Evolutionary conservation across 2,797 vertebrate genomes (phyloP).

Genomic region (Myiotriccus ornatus): DNA sequence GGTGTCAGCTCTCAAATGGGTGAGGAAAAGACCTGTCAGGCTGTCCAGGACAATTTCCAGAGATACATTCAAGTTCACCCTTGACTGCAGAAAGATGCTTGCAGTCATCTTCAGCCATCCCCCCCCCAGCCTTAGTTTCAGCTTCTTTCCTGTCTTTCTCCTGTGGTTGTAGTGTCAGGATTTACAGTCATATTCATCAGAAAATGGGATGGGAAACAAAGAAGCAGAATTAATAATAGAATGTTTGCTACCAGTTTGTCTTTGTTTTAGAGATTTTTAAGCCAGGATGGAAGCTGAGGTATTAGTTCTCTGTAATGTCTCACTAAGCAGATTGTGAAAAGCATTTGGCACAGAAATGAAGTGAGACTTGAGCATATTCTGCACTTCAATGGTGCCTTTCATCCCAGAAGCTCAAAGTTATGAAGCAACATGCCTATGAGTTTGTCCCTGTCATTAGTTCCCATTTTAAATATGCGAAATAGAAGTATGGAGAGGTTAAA

Average conservation of each 20-base stretch:
- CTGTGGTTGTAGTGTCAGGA: background rate
- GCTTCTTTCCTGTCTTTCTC: background rate
- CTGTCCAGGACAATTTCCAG: background rate
- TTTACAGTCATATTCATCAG: background rate
- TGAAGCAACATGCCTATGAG: background rate
- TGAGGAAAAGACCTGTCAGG: background rate
- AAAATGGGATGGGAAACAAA: background rate
- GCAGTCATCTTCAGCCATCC: background rate
- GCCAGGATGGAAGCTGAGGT: background rate
- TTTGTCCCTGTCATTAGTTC: slow-evolving; percentile 11
- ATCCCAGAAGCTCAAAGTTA: slow-evolving; percentile 39
- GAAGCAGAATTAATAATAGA: background rate
- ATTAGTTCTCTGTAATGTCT: slow-evolving; percentile 5
- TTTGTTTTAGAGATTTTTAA: background rate
- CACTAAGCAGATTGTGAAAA: background rate
- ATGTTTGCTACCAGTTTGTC: background rate
- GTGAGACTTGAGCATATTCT: background rate
- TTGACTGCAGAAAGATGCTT: background rate
- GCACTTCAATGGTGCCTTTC: slow-evolving; percentile 36
- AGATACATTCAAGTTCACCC: background rate
- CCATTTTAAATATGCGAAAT: background rate
- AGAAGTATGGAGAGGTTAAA: background rate
- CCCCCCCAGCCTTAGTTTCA: background rate
- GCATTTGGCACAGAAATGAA: slow-evolving; percentile 28
- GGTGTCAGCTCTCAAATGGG: background rate